Conservation (phyloP, 2,797 vertebrate species). For the Cyprinella venusta region DNA sequence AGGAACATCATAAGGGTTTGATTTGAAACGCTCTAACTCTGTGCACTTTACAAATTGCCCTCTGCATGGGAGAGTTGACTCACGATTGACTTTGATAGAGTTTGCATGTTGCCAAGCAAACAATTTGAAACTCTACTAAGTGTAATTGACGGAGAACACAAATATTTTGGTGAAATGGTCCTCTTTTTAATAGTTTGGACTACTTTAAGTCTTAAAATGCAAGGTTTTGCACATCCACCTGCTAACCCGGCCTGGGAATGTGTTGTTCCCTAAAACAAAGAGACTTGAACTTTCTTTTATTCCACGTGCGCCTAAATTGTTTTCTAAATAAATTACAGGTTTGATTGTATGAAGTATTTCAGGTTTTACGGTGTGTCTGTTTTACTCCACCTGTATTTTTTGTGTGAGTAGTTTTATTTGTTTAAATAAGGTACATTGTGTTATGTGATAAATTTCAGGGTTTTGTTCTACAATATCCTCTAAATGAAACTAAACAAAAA, state of each 20-base stretch:
- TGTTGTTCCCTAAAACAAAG: too few species aligned
- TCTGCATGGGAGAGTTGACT: background rate
- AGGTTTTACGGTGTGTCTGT: too few species aligned
- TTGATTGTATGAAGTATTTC: too few species aligned
- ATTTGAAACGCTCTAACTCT: conserved; percentile 23
- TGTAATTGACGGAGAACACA: background rate
- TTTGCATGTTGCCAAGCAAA: background rate
- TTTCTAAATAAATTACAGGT: too few species aligned
- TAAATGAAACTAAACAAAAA: background rate
- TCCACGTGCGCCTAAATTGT: too few species aligned
- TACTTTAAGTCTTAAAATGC: background rate
- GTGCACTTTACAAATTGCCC: background rate
- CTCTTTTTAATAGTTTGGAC: background rate
- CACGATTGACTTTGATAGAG: background rate
- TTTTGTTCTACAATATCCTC: too few species aligned
- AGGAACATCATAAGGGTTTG: conserved; percentile 11
- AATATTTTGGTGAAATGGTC: background rate
- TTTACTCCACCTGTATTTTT: too few species aligned
- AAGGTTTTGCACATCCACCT: conserved; percentile 8
- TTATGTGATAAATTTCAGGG: too few species aligned
- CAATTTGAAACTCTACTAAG: background rate
- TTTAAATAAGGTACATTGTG: too few species aligned
- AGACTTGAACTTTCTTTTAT: too few species aligned
- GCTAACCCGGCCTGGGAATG: background rate
- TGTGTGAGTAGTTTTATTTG: too few species aligned